Base-by-base conservation (phyloP, 2,797 vertebrate species). In the Muraenolepis orangiensis region DNA sequence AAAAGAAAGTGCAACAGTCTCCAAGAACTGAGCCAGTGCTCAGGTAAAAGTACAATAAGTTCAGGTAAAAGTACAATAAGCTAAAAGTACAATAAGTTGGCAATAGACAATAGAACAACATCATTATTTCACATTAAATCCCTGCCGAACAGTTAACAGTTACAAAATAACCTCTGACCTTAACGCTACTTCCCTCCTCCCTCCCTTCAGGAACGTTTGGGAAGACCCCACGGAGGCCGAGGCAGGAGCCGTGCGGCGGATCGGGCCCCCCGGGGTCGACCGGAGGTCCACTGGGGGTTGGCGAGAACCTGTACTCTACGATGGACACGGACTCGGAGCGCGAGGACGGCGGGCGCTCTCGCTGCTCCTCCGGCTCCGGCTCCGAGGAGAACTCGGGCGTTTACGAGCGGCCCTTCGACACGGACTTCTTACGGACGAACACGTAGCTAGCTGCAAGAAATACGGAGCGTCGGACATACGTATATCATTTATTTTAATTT, bases 181-280 rank as follows among this genome's bases (percentile, higher is more conserved):
- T 28, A 68, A 68, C 28, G 0, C 14, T 68, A 1, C 64, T 0
- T 46, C 29, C 8, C 8, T 40, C 72, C 79, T 7, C 78, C 4
- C 78, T 7, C 78, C 4, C 1, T 6, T 40, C 87, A 98, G 97
- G 96, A 76, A 99, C 98, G 0, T 99, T 99, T 90, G 98, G 96
- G 72, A 99, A 99, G 82, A 88, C 95, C 76, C 90, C 95, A 46
- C 96, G 95, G 96, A 95, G 91, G 82, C 89, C 95, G 38, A 93
- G 90, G 61, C 88, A 91, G 77, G 95, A 96, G 16, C 86, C 91
- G 6, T 85, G 93, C 82, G 76, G 91, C 7, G 90, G 87, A 69
- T 90, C 84, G 64, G 78, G 78, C 69, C 87, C 87, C 18, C 84
- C 85, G 0, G 20, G 6, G 18, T 6, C 46, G 18, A 57, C 18